These are phyloP conservation scores for Gyps fulvus DNA, from an alignment of 2,113 vertebrate species.

Conservation along the genomic window DNA sequence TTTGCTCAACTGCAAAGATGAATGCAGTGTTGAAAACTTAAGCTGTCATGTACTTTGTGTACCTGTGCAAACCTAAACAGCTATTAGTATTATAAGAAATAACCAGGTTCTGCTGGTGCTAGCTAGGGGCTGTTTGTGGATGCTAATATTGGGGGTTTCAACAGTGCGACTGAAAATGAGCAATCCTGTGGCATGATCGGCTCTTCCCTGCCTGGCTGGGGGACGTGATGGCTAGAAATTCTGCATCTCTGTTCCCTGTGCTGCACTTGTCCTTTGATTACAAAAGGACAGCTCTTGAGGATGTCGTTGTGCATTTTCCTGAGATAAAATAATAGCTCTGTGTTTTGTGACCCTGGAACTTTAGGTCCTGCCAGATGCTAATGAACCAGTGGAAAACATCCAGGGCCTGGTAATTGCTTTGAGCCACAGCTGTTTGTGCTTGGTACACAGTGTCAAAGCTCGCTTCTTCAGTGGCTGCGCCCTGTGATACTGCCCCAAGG, in stretches of 20 bases:
- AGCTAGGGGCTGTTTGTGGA: not conserved
- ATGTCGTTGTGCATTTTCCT: not conserved
- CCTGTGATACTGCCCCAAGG: not conserved
- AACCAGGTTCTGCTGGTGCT: not conserved
- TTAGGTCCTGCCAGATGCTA: conserved; percentile 48
- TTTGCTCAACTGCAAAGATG: not conserved
- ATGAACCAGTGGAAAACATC: conserved; percentile 38
- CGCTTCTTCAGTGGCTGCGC: not conserved
- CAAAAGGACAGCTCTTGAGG: conserved; percentile 27
- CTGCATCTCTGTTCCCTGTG: fast-evolving
- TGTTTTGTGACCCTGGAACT: conserved; percentile 44
- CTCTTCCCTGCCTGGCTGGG: not conserved
- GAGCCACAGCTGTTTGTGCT: conserved; percentile 36
- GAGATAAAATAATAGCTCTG: conserved; percentile 24
- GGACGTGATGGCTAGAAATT: not conserved
- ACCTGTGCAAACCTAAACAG: not conserved
- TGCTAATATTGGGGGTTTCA: not conserved
- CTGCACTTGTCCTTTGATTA: conserved; percentile 16
- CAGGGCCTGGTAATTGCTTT: conserved; percentile 24
- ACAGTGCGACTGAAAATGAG: fast-evolving
- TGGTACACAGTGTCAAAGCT: not conserved
- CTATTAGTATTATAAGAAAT: not conserved
- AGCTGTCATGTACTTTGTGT: not conserved
- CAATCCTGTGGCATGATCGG: not conserved
- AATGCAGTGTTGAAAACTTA: not conserved